Evolutionary conservation across 2,888 invertebrate genomes (phyloP).

Genomic region (Osedax frankpressi): DNA sequence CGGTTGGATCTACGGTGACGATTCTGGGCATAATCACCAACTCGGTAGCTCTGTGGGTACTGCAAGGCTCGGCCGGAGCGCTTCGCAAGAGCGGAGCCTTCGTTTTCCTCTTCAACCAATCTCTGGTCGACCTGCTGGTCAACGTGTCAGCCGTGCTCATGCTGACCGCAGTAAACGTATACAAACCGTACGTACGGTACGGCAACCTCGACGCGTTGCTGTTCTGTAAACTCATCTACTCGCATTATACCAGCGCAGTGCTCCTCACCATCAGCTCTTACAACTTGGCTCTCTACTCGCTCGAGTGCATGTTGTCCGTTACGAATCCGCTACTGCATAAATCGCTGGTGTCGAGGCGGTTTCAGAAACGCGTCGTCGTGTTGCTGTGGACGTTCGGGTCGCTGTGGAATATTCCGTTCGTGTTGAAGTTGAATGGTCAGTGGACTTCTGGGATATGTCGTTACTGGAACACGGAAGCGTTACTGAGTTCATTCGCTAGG

Average conservation of each 20-base stretch:
- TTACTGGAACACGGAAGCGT: background rate
- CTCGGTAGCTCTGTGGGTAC: background rate
- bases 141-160: background rate
- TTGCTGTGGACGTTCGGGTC: background rate
- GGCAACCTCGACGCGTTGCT: background rate
- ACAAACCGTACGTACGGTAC: background rate
- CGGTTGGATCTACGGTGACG: too few relatives aligned
- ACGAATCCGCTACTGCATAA: background rate
- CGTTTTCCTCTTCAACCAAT: background rate
- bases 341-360: background rate
- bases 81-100: background rate
- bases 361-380: background rate
- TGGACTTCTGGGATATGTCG: background rate
- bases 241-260: background rate
- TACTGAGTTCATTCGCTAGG: background rate
- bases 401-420: background rate
- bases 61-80: background rate
- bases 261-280: background rate
- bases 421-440: background rate
- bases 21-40: background rate
- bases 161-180: background rate
- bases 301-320: background rate
- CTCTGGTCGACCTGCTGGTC: background rate
- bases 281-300: background rate
- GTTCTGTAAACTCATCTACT: background rate